Evolutionary conservation across 2,888 invertebrate species (phyloP), one percentile per base, ranked within the genome.

Genomic region (Polyommatus iphigenia): DNA sequence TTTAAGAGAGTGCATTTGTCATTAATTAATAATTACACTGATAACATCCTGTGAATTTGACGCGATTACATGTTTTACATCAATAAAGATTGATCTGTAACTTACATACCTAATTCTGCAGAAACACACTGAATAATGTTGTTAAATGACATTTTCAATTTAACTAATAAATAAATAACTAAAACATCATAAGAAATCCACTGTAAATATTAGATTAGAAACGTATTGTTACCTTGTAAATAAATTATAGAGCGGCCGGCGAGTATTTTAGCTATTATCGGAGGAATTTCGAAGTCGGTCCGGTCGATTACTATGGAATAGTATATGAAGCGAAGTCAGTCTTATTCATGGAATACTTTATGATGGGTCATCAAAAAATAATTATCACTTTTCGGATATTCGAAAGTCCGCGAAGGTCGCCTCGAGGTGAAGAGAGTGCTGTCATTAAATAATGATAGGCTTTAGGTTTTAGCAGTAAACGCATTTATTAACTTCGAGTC

Each of bases 341-440:
- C 54, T 75, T 75, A 54, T 75, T 75, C 75, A 75, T 54, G 7
- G 75, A 75, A 75, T 75, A 73, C 41, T 46, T 46, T 75, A 75
- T 54, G 75, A 29, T 18, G 20, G 75, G 24, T 54, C 46, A 75
- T 75, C 75, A 54, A 50, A 75, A 75, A 50, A 75, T 75, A 54
- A 75, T 75, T 75, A 50, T 20, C 62, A 77, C 32, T 41, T 57
- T 24, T 24, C 24, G 76, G 29, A 15, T 18, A 20, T 10, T 29
- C 20, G 50, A 50, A 0, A 32, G 20, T 46, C 24, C 29, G 75
- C 75, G 46, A 50, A 46, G 67, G 67, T 62, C 10, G 24, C 20
- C 15, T 32, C 29, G 15, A 67, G 67, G 67, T 32, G 67, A 67
- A 15, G 67, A 67, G 67, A 67, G 67, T 18, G 29, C 5, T 29